phyloP scores from a whole-genome alignment of 2,113 vertebrate genomes.

The Burhinus oedicnemus region DNA sequence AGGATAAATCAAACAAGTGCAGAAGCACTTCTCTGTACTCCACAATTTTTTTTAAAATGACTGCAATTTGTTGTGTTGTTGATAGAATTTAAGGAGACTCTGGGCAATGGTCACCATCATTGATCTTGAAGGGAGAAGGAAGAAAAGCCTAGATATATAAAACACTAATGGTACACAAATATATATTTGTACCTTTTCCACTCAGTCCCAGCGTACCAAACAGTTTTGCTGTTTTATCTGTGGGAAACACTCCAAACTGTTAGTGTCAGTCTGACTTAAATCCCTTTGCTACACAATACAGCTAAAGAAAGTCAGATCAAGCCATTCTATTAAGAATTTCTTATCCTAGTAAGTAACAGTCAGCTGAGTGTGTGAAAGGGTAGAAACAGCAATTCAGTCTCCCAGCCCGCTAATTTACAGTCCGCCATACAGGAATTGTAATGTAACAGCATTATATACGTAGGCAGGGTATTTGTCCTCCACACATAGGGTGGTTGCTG shows the following conservation, averaged over 20 bases:
- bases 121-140: background rate
- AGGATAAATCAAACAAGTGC: background rate
- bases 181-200: background rate
- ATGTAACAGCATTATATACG: background rate
- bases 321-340: background rate
- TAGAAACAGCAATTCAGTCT: background rate
- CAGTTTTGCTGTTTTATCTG: background rate
- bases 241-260: background rate
- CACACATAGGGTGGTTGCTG: accelerated
- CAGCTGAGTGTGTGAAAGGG: background rate
- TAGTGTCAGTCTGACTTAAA: background rate
- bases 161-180: background rate
- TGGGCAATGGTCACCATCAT: background rate
- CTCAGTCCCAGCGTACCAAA: background rate
- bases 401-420: background rate
- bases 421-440: background rate
- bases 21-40: background rate
- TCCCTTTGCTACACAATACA: background rate
- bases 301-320: background rate
- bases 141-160: background rate
- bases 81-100: background rate
- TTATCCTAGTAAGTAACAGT: background rate
- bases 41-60: background rate
- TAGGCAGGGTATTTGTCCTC: background rate
- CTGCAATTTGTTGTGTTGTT: background rate